phyloP scores from a whole-genome alignment of 2,888 invertebrate genomes.

The Zele albiditarsus region DNA sequence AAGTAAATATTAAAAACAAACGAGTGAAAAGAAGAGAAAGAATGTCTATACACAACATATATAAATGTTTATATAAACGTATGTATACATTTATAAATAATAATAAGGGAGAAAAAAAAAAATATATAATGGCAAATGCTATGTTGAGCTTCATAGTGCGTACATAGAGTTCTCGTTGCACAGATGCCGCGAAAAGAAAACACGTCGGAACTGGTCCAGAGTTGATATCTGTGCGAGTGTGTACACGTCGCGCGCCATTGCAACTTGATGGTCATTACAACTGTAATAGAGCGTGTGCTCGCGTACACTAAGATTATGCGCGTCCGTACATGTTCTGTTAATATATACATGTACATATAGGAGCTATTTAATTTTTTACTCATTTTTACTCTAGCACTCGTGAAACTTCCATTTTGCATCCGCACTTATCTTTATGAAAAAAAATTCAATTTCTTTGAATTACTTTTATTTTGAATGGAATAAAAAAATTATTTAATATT shows the following conservation, averaged over 20 bases:
- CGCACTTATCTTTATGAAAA: not conserved
- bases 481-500: not conserved
- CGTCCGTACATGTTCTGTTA: too few species aligned
- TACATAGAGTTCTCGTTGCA: conserved; percentile 6
- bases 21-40: conserved; percentile 2
- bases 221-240: not conserved
- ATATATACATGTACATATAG: not conserved
- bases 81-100: not conserved
- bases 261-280: conserved; percentile 19
- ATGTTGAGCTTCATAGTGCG: conserved; percentile 9
- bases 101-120: not conserved
- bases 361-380: not conserved
- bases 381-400: not conserved
- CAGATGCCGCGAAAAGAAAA: conserved; percentile 38
- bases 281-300: conserved; percentile 14
- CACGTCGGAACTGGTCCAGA: conserved; percentile 24
- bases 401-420: conserved; percentile 4
- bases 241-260: not conserved
- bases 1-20: not conserved
- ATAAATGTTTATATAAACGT: not conserved
- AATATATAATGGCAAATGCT: not conserved
- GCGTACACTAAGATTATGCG: not conserved
- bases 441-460: not conserved
- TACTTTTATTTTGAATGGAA: not conserved
- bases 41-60: not conserved